These are phyloP conservation scores for Drosophila imparisetae DNA, from an alignment of 2,888 invertebrate species.

Conservation along the genomic window DNA sequence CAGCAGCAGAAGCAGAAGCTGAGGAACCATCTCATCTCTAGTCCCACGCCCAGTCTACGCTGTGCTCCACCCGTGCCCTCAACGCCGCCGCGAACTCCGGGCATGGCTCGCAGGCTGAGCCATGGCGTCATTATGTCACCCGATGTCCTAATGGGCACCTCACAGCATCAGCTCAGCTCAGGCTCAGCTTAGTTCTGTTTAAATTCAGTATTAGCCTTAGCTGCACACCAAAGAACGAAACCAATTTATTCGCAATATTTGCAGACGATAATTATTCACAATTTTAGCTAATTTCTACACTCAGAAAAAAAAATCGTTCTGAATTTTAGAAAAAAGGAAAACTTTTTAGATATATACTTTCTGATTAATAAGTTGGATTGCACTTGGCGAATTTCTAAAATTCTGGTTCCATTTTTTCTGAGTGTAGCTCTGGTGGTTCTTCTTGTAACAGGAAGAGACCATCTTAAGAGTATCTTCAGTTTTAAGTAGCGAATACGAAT, in stretches of 20 bases:
- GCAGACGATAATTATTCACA: conserved; percentile 9
- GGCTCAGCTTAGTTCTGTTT: conserved; percentile 4
- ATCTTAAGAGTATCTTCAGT: conserved; percentile 23
- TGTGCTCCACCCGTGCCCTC: conserved; percentile 63
- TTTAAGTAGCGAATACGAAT: conserved; percentile 47
- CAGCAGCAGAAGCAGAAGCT: conserved; percentile 17
- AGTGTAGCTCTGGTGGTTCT: conserved; percentile 23
- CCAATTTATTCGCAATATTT: conserved; percentile 22
- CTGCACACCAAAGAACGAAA: conserved; percentile 50
- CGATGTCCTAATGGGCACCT: conserved; percentile 57
- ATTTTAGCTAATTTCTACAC: conserved; percentile 7
- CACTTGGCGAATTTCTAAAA: neutral
- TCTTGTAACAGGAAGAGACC: conserved; percentile 45
- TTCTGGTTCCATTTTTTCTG: neutral
- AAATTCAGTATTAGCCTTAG: conserved; percentile 45
- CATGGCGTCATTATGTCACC: conserved; percentile 67
- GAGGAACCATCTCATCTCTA: conserved; percentile 34
- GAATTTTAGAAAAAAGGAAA: neutral
- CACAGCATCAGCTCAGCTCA: conserved; percentile 17
- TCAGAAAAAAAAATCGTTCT: neutral
- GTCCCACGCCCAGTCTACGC: conserved; percentile 64
- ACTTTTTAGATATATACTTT: neutral
- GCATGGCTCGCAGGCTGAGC: conserved; percentile 47
- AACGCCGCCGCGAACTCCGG: conserved; percentile 51
- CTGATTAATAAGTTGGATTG: neutral